Conservation (phyloP, 2,888 invertebrate species). For the Dasysyrphus albostriatus region DNA sequence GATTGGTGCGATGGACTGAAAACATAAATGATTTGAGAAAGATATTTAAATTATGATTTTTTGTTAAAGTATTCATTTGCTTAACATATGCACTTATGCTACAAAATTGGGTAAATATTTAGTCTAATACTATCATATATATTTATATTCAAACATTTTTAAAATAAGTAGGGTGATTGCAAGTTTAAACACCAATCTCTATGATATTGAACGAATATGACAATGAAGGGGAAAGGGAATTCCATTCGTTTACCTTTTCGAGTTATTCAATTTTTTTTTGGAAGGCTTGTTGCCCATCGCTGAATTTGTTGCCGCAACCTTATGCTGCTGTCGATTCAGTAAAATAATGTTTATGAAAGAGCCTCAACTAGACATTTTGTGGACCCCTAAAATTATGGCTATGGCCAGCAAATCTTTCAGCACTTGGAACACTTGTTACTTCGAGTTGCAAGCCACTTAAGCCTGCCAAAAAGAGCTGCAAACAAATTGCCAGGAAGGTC, state of each 20-base stretch:
- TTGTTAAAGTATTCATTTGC: not conserved
- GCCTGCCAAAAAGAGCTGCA: not conserved
- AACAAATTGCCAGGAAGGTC: not conserved
- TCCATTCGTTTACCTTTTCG: too few species aligned
- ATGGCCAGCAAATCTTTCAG: too few species aligned
- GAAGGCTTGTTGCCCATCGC: too few species aligned
- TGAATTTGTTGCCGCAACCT: too few species aligned
- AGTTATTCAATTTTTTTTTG: too few species aligned
- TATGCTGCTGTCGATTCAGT: too few species aligned
- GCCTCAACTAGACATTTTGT: too few species aligned
- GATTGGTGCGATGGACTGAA: constrained; percentile 83
- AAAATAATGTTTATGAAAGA: too few species aligned
- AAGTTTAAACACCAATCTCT: not conserved
- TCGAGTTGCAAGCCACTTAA: not conserved
- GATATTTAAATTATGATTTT: not conserved
- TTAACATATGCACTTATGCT: not conserved
- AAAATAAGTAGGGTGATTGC: not conserved
- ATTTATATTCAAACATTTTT: not conserved
- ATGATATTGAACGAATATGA: not conserved
- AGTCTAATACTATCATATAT: too few species aligned
- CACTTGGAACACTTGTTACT: not conserved
- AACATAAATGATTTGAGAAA: not conserved
- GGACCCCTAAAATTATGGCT: too few species aligned
- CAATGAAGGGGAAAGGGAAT: not conserved
- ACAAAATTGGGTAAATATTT: not conserved